phyloP scores from a whole-genome alignment of 1,140 invertebrate genomes.

The Ostrea edulis region DNA sequence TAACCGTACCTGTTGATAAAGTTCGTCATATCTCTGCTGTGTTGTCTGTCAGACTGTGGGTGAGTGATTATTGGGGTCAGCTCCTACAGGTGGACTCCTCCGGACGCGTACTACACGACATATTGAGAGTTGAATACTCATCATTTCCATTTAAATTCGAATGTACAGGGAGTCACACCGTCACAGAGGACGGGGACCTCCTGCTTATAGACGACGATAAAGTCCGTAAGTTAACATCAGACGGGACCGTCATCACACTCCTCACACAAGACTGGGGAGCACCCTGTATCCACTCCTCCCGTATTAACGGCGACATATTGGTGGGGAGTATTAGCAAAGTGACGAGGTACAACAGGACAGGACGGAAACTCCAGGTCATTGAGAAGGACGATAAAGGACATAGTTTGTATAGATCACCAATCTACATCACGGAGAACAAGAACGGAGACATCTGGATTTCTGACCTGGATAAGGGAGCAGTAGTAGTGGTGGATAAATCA shows the following conservation, averaged over 20 bases:
- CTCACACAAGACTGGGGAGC: background rate
- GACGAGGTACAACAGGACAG: background rate
- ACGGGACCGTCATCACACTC: background rate
- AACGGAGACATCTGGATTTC: too few relatives aligned
- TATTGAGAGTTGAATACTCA: background rate
- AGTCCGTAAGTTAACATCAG: too few relatives aligned
- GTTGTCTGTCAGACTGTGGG: background rate
- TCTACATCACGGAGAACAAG: too few relatives aligned
- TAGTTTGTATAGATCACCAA: too few relatives aligned
- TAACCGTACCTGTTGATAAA: background rate
- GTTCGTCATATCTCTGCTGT: background rate
- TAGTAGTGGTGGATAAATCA: background rate
- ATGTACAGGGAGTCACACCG: background rate
- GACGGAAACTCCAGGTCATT: background rate
- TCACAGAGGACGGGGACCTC: too few relatives aligned
- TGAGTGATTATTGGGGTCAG: background rate
- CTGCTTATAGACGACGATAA: too few relatives aligned
- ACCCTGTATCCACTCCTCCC: background rate
- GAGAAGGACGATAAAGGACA: background rate
- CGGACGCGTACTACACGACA: background rate
- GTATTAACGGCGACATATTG: background rate
- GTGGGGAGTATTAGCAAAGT: background rate
- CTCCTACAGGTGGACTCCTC: too few relatives aligned
- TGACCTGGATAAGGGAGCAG: background rate
- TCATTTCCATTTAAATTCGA: background rate